phyloP scores from a whole-genome alignment of 2,113 vertebrate species.

The Rhegmatorhina hoffmannsi region DNA sequence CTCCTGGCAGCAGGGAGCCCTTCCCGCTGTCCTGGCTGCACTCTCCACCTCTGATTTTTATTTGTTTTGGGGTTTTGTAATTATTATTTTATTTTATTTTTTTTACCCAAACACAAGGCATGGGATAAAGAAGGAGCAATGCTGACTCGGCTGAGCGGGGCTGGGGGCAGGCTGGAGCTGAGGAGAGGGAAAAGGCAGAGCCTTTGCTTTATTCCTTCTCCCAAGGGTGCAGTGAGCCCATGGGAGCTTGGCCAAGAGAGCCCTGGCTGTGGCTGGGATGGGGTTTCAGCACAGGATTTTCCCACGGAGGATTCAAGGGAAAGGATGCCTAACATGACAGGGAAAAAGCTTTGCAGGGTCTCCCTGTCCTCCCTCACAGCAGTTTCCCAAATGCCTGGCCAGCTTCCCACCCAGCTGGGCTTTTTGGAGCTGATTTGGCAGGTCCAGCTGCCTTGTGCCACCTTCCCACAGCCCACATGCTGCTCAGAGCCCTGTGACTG shows the following conservation, averaged over 20 bases:
- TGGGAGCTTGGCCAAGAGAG: not conserved
- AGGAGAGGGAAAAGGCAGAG: not conserved
- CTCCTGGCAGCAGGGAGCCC: not conserved
- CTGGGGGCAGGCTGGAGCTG: not conserved
- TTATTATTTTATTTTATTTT: not conserved
- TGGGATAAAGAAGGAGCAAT: constrained; percentile 11
- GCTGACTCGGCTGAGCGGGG: not conserved
- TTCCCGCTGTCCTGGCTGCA: not conserved
- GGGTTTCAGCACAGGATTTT: not conserved
- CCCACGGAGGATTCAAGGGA: not conserved
- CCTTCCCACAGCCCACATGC: not conserved
- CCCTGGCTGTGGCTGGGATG: not conserved
- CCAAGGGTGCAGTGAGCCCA: rapidly evolving
- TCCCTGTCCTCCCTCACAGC: not conserved
- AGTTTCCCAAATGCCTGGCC: not conserved
- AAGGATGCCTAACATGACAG: rapidly evolving
- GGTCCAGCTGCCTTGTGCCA: not conserved
- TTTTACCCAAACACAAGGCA: not conserved
- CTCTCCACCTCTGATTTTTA: not conserved
- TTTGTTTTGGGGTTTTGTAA: not conserved
- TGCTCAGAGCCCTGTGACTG: not conserved
- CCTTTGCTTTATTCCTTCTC: not conserved
- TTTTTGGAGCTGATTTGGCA: rapidly evolving
- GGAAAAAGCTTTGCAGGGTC: not conserved
- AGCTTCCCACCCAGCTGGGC: not conserved